Evolutionary conservation across 2,113 vertebrate species (phyloP).

Genomic region (Dipodomys ordii): DNA sequence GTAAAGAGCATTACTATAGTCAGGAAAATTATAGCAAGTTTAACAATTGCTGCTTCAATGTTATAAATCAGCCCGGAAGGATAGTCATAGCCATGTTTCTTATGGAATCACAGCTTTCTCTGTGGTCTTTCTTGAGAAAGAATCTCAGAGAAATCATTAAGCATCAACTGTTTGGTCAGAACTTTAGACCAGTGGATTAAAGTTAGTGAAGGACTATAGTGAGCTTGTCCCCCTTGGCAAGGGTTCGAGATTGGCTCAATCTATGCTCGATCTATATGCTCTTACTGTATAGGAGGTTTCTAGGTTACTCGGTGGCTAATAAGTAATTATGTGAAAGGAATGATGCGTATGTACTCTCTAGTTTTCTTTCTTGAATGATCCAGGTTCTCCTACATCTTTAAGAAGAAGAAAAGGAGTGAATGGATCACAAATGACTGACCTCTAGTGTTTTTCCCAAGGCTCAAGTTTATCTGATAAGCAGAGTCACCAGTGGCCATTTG

Average conservation of each 20-base stretch:
- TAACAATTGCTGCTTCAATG: not conserved
- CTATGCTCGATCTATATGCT: not conserved
- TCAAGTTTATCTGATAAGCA: conserved; percentile 36
- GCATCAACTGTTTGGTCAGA: not conserved
- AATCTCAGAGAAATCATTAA: not conserved
- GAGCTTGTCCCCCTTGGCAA: not conserved
- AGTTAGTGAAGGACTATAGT: not conserved
- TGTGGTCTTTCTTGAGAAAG: not conserved
- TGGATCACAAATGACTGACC: not conserved
- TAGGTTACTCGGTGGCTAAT: not conserved
- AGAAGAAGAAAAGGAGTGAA: not conserved
- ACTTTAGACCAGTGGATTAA: not conserved
- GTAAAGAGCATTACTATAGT: not conserved
- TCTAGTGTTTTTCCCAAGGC: not conserved
- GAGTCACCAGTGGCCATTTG: not conserved
- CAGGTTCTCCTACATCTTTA: not conserved
- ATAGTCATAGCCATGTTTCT: not conserved
- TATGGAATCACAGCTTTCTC: not conserved
- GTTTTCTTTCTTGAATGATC: not conserved
- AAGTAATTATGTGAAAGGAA: not conserved
- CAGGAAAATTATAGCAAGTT: not conserved
- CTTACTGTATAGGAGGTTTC: not conserved
- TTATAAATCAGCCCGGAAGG: not conserved
- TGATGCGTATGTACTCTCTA: not conserved
- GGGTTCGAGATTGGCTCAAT: not conserved